Percentiles rank a stretch among this genome's conserved stretches.
Conservation (phyloP, 1,140 invertebrate species). For the Euschistus heros region DNA sequence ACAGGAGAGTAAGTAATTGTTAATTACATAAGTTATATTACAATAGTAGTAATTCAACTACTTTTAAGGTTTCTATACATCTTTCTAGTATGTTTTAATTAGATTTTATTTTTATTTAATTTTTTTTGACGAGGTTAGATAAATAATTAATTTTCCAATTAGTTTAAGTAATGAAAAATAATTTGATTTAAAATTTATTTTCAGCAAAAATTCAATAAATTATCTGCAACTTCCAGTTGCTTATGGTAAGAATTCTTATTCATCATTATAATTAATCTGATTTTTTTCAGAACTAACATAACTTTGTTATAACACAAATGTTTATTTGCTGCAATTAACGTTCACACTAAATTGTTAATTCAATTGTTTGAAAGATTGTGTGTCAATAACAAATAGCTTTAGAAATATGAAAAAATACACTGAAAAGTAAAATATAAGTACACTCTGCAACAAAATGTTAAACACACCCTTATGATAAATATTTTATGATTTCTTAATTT, state of each 20-base stretch:
- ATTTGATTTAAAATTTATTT: constrained; percentile 10
- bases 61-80: not conserved
- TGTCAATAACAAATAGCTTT: too few relatives aligned
- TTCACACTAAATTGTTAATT: too few relatives aligned
- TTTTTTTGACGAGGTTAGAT: not conserved
- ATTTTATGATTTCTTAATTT: too few relatives aligned
- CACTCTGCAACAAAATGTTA: too few relatives aligned
- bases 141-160: not conserved
- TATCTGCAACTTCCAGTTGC: constrained; percentile 16
- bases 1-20: constrained; percentile 55
- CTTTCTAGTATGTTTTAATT: not conserved
- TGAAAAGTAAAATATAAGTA: too few relatives aligned
- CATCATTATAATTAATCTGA: too few relatives aligned
- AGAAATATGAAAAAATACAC: too few relatives aligned
- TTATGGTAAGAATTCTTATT: constrained; percentile 15
- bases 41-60: not conserved
- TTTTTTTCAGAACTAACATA: too few relatives aligned
- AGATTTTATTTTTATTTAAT: not conserved
- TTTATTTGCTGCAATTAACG: too few relatives aligned
- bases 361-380: too few relatives aligned
- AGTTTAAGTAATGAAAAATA: not conserved
- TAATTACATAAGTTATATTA: constrained; percentile 10
- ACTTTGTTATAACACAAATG: too few relatives aligned
- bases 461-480: too few relatives aligned
- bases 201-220: constrained; percentile 18